Percentiles rank a stretch among this genome's conserved stretches.
Evolutionary conservation across 2,888 invertebrate genomes (phyloP).

Genomic region (Elgonia sp.): DNA sequence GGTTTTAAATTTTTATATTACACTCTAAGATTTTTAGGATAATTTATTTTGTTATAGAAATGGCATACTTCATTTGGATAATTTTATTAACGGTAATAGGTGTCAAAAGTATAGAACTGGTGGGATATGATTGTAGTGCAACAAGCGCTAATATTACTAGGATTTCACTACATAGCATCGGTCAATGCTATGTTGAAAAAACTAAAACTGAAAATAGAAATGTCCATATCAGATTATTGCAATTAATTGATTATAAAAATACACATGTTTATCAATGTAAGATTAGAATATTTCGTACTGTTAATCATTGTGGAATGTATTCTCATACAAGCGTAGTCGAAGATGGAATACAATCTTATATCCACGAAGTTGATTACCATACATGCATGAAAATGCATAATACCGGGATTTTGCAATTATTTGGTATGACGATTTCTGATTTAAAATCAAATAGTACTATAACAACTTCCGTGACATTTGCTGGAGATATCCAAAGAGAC

Average conservation of each 20-base stretch:
- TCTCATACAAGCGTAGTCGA: constrained; percentile 14
- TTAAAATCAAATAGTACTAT: not conserved
- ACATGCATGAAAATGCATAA: not conserved
- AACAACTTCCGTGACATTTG: not conserved
- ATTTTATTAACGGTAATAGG: too few species aligned
- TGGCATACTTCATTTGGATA: too few species aligned
- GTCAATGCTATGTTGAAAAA: not conserved
- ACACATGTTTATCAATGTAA: constrained; percentile 22
- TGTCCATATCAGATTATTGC: not conserved
- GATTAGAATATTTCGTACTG: not conserved
- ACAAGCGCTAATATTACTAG: constrained; percentile 5
- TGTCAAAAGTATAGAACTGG: not conserved
- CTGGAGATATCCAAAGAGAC: not conserved
- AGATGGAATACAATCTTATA: not conserved
- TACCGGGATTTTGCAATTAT: too few species aligned
- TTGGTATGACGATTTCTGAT: too few species aligned
- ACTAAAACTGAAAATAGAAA: not conserved
- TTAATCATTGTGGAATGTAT: constrained; percentile 15
- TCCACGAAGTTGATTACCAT: constrained; percentile 5
- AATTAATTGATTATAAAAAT: not conserved
- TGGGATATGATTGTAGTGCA: constrained; percentile 13
- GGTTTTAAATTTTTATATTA: too few species aligned
- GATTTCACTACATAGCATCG: not conserved
- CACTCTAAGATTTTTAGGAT: too few species aligned
- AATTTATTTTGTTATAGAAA: too few species aligned